phyloP scores from a whole-genome alignment of 1,140 invertebrate genomes.

The Rhopalosiphum padi region DNA sequence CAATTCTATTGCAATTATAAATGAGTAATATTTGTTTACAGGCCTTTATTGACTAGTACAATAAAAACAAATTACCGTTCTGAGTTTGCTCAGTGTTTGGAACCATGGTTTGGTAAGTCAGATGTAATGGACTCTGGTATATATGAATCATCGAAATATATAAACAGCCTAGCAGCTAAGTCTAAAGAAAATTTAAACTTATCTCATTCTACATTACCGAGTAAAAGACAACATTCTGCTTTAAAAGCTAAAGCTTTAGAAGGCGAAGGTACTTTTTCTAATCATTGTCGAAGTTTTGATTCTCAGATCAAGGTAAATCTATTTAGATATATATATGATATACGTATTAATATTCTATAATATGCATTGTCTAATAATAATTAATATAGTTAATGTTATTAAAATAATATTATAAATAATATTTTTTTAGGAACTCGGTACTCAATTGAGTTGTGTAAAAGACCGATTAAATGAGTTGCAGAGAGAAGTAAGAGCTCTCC shows the following conservation, averaged over 20 bases:
- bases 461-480: slow-evolving; percentile 72
- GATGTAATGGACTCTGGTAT: slow-evolving; percentile 25
- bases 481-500: slow-evolving; percentile 68
- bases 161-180: neutral
- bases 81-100: slow-evolving; percentile 71
- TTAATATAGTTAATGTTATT: neutral
- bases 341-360: neutral
- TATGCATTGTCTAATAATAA: neutral
- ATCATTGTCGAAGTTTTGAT: slow-evolving; percentile 72
- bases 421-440: slow-evolving; percentile 67
- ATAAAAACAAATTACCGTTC: slow-evolving; percentile 72
- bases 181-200: slow-evolving; percentile 50
- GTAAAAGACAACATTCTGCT: slow-evolving; percentile 65
- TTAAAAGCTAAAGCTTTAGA: slow-evolving; percentile 65
- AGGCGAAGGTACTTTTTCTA: slow-evolving; percentile 71
- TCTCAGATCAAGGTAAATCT: slow-evolving; percentile 68
- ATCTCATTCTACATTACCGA: slow-evolving; percentile 60
- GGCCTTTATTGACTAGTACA: slow-evolving; percentile 68
- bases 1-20: neutral
- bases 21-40: slow-evolving; percentile 60
- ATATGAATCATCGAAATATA: slow-evolving; percentile 37
- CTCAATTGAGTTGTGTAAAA: slow-evolving; percentile 71
- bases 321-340: neutral
- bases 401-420: neutral
- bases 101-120: slow-evolving; percentile 68